Base-by-base conservation (phyloP, 2,888 invertebrate species). In the Asteroscopus sphinx region DNA sequence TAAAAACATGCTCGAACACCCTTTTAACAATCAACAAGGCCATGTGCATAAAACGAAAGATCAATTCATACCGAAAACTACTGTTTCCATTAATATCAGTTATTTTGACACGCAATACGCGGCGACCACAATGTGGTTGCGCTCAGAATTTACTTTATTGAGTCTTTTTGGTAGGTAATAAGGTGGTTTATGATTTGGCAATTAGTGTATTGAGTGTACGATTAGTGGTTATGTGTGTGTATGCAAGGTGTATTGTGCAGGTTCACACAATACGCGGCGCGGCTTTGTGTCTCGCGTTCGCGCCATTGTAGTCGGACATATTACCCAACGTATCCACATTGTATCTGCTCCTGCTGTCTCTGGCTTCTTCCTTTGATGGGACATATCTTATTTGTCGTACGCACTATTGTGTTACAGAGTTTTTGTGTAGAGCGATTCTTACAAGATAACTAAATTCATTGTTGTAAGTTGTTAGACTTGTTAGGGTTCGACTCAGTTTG, bases 251-350 rank as follows among this genome's bases (percentile, higher is more conserved):
- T 92, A 92, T 92, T 93, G 93, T 92, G 87, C 82, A 87, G 86
- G 87, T 85, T 90, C 89, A 89, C 85, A 92, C 92, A 92, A 93
- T 92, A 86, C 90, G 82, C 79, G 82, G 83, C 82, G 85, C 82
- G 88, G 92, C 92, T 93, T 93, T 93, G 93, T 93, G 88, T 87
- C 85, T 78, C 85, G 87, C 86, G 85, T 89, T 91, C 88, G 87
- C 87, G 83, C 90, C 87, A 92, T 92, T 93, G 92, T 93, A 87
- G 85, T 85, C 86, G 86, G 91, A 92, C 92, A 90, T 92, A 92
- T 93, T 93, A 92, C 90, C 88, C 88, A 91, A 90, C 89, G 91
- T 90, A 87, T 87, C 86, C 86, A 90, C 90, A 90, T 90, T 91
- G 92, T 91, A 88, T 88, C 88, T 86, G 79, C 85, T 86, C 83